Conservation (phyloP, 2,113 vertebrate genomes). For the Phyllopteryx taeniolatus region DNA sequence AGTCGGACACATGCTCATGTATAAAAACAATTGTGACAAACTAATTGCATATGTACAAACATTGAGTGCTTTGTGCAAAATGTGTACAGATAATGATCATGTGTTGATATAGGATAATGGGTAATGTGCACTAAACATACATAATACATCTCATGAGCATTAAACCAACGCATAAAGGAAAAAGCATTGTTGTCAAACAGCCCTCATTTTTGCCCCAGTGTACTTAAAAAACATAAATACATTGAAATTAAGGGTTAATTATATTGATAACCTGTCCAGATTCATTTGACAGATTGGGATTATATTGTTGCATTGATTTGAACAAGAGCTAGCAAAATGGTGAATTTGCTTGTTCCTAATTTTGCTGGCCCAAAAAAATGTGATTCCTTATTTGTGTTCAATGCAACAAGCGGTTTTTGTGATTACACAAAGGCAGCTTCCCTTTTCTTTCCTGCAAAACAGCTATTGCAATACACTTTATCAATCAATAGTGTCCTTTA, state of each 20-base stretch:
- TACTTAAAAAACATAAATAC: conserved; percentile 43
- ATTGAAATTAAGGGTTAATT: conserved; percentile 35
- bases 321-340: conserved; percentile 26
- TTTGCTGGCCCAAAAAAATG: conserved; percentile 10
- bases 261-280: conserved; percentile 4
- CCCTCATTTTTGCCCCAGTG: conserved; percentile 46
- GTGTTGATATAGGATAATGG: conserved; percentile 72
- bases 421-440: neutral
- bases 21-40: conserved; percentile 66
- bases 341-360: conserved; percentile 12
- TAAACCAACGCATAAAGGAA: conserved; percentile 45
- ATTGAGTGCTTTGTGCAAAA: conserved; percentile 76
- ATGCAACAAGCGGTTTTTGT: neutral
- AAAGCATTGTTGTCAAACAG: conserved; percentile 42
- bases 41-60: conserved; percentile 77
- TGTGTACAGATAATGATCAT: conserved; percentile 76
- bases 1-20: conserved; percentile 74
- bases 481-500: conserved; percentile 15
- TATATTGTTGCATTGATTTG: conserved; percentile 17
- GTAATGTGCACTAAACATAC: conserved; percentile 70
- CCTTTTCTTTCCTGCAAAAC: conserved; percentile 12
- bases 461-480: conserved; percentile 2
- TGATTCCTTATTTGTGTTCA: neutral
- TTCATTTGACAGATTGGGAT: conserved; percentile 36
- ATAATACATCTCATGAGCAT: conserved; percentile 59